These are phyloP conservation scores for Passer domesticus DNA, from an alignment of 2,113 vertebrate genomes.

Conservation along the genomic window DNA sequence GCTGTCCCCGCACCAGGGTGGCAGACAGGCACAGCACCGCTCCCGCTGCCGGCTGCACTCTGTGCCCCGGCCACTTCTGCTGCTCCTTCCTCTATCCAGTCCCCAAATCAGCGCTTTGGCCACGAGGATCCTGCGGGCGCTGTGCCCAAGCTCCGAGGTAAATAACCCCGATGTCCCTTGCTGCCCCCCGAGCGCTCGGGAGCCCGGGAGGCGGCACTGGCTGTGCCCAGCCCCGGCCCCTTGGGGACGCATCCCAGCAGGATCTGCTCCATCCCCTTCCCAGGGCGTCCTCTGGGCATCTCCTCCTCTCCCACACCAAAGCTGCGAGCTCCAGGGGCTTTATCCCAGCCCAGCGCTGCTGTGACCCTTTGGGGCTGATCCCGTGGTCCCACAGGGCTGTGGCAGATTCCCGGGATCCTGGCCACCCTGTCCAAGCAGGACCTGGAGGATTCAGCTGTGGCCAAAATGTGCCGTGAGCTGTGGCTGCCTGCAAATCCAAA, in stretches of 20 bases:
- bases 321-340: background rate
- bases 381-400: background rate
- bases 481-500: background rate
- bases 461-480: rapidly evolving
- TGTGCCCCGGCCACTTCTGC: background rate
- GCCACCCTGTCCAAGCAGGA: background rate
- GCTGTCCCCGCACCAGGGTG: background rate
- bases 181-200: background rate
- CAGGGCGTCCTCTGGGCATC: rapidly evolving
- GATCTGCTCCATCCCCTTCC: background rate
- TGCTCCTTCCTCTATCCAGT: rapidly evolving
- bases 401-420: background rate
- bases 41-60: background rate
- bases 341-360: rapidly evolving
- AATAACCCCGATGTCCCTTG: background rate
- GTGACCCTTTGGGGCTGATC: background rate
- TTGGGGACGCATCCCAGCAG: background rate
- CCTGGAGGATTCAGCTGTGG: rapidly evolving
- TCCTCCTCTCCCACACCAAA: background rate
- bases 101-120: rapidly evolving
- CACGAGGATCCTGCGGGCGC: rapidly evolving
- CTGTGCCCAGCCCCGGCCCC: background rate
- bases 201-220: background rate
- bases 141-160: background rate
- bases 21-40: rapidly evolving